Base-by-base conservation (phyloP, 64 coral and sea anemone species). In the Anthopleura sola region DNA sequence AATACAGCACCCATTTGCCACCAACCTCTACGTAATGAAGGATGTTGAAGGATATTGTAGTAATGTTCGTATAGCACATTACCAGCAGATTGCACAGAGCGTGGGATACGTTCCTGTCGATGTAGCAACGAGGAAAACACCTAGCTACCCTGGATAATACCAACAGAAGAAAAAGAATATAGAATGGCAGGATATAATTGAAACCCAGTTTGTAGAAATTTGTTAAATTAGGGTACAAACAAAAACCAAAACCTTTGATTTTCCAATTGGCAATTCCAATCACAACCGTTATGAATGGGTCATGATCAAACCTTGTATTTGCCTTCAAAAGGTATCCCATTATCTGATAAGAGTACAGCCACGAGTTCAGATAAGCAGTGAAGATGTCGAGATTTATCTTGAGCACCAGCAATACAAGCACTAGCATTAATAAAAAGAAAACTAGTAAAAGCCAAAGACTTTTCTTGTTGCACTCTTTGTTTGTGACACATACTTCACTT, bases 21-120 rank as follows among this genome's bases (percentile, higher is more conserved):
- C 91, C 83, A 3, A 96, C 80, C 17, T 58, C 23, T 7, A 96
- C 94, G 82, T 96, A 96, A 37, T 96, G 90, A 47, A 96, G 37
- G 48, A 86, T 88, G 14, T 75, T 60, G 77, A 92, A 96, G 10
- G 94, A 96, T 81, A 96, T 87, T 37, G 82, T 82, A 3, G 94
- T 96, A 20, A 96, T 92, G 80, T 96, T 85, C 38, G 87, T 96
- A 66, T 96, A 96, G 85, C 94, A 87, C 14, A 96, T 60, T 11
- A 96, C 90, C 34, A 96, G 36, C n/a, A 96, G 84, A 1, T 86
- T 96, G 54, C 83, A 96, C 37, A 92, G 91, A 49, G 94, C 94
- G 34, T 75, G 84, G 1, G 88, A 89, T 3, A 90, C 87, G 84
- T 92, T 96, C 82, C 71, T 96, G 79, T 92, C 89, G 37, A 96